Base-by-base conservation (phyloP, 1,140 invertebrate genomes). In the Platorchestia sp. region DNA sequence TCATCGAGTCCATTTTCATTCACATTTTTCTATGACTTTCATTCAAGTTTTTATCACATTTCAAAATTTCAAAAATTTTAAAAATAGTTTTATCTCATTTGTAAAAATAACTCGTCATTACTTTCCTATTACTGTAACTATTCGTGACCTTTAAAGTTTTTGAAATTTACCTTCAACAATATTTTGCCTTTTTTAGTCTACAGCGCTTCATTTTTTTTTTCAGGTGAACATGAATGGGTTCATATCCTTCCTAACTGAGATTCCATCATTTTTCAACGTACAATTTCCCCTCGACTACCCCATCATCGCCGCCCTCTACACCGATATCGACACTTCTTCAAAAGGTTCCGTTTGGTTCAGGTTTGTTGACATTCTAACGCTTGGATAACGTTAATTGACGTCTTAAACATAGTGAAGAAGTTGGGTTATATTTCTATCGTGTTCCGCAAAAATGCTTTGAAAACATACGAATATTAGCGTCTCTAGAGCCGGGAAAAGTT, bases 161-260 rank as follows among this genome's bases (percentile, higher is more conserved):
- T 75, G 1, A 36, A n/a, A 75, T 36, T 22, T 75, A 75, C 36
- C 27, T 36, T 75, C 10, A 75, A 75, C 14, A 3, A 36, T 3
- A 10, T 3, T 75, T 75, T 75, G 27, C 3, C 14, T 75, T 36
- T 75, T 75, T 10, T 27, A 36, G 59, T 75, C 59, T 75, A 75
- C 27, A 75, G 36, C 59, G 1, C 14, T 75, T 75, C n/a, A n/a
- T n/a, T 42, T 86, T 6, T 6, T 89, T 96, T 97, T 97, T 40
- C 97, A 99, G 99, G 98, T 99, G 95, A 99, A 99, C 97, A 98
- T 98, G 97, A 99, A 99, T 97, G 99, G 99, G 47, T 97, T 99
- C 36, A 96, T 99, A n/a, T 99, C 99, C 3, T 99, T 99, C 97
- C 97, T 98, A 96, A 98, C 98, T 27, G 98, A 99, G 93, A 98